A percentile compares a stretch with the other conserved stretches of the same genome.
Evolutionary conservation across 2,797 vertebrate genomes (phyloP).

Genomic region (Scolopax rusticola): DNA sequence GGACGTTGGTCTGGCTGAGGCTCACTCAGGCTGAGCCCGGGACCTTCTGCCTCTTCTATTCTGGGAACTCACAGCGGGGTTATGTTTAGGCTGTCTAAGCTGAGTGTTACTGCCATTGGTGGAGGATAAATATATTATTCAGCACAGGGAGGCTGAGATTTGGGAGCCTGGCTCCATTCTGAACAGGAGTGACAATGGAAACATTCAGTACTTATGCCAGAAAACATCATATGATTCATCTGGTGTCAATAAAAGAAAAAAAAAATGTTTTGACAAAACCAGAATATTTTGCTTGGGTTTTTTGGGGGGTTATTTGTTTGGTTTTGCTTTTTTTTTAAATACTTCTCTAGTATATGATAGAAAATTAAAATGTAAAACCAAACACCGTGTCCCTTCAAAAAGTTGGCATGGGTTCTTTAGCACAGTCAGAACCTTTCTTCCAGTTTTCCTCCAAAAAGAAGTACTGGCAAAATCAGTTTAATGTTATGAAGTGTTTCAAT

Average conservation of each 20-base stretch:
- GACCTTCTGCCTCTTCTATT: neutral
- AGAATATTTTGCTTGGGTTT: neutral
- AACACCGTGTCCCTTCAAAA: neutral
- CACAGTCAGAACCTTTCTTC: neutral
- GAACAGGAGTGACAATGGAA: slow-evolving; percentile 30
- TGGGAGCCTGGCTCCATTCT: neutral
- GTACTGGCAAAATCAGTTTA: neutral
- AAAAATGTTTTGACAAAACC: slow-evolving; percentile 35
- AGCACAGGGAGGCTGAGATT: neutral
- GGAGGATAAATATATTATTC: slow-evolving; percentile 16
- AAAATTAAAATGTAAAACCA: slow-evolving; percentile 26
- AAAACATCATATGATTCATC: slow-evolving; percentile 7
- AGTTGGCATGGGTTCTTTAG: neutral
- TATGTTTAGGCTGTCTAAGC: neutral
- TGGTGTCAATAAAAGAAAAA: slow-evolving; percentile 32
- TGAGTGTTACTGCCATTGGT: neutral
- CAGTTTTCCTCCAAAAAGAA: neutral
- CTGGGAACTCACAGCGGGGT: neutral
- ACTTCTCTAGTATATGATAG: neutral
- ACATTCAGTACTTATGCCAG: slow-evolving; percentile 12
- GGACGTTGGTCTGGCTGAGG: neutral
- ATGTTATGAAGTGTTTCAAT: neutral
- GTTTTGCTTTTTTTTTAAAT: neutral
- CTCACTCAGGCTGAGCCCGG: neutral
- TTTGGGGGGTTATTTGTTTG: neutral